phyloP scores from a whole-genome alignment of 2,797 vertebrate genomes.

The Falco biarmicus region DNA sequence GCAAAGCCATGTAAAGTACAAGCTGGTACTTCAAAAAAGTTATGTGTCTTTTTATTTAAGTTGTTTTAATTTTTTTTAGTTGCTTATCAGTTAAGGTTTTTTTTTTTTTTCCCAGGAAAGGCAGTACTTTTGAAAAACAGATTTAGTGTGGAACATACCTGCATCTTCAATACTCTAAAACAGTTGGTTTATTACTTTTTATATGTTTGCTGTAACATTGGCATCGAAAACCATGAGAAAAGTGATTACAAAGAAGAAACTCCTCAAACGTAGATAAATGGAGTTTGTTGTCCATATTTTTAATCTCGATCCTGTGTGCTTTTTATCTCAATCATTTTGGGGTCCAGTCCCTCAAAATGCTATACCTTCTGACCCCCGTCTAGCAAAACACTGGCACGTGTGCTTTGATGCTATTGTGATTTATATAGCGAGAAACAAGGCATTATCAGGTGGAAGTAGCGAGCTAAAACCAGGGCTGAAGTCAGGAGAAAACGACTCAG shows the following conservation, averaged over 20 bases:
- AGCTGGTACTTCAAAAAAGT: not conserved
- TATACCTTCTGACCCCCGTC: not conserved
- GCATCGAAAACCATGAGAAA: not conserved
- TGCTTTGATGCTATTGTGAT: not conserved
- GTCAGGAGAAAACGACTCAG: not conserved
- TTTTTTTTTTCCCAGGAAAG: not conserved
- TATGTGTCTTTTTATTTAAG: not conserved
- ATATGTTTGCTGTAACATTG: not conserved
- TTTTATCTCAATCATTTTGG: not conserved
- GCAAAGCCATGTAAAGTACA: not conserved
- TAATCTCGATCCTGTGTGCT: fast-evolving
- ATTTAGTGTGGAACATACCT: not conserved
- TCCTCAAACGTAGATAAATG: not conserved
- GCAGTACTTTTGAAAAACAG: not conserved
- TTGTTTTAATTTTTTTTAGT: not conserved
- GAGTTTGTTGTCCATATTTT: not conserved
- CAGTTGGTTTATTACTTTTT: not conserved
- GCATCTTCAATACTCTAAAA: not conserved
- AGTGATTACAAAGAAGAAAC: not conserved
- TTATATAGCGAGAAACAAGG: not conserved
- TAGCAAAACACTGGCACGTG: fast-evolving
- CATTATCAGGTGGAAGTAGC: not conserved
- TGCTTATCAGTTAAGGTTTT: not conserved
- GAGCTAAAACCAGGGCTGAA: not conserved
- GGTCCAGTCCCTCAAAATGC: not conserved